These are phyloP conservation scores for Nipponacmea schrenckii DNA, from an alignment of 2,888 invertebrate genomes.

Conservation along the genomic window DNA sequence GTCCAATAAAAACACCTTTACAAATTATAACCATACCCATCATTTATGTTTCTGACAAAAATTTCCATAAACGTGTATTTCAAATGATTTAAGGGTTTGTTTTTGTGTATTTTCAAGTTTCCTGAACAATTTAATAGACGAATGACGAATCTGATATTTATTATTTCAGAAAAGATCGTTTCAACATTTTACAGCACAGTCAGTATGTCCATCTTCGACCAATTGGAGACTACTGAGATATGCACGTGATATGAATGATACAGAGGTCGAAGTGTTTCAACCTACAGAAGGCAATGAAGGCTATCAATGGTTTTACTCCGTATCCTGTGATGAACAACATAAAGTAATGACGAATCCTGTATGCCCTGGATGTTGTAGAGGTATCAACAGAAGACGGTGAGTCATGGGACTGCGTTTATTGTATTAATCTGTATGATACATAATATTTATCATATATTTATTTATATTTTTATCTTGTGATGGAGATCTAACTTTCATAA, in stretches of 20 bases:
- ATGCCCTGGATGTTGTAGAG: conserved; percentile 52
- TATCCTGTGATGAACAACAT: conserved; percentile 42
- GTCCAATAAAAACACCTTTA: too few relatives aligned
- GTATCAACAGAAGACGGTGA: conserved; percentile 49
- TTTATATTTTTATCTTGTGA: too few relatives aligned
- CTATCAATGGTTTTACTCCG: conserved; percentile 60
- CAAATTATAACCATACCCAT: too few relatives aligned
- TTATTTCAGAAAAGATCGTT: conserved; percentile 34
- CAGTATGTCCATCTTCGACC: conserved; percentile 52
- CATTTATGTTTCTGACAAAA: too few relatives aligned
- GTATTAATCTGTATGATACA: too few relatives aligned
- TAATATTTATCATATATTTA: too few relatives aligned
- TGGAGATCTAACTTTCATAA: too few relatives aligned
- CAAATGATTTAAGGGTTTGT: too few relatives aligned
- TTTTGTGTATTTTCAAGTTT: too few relatives aligned
- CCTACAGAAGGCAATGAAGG: conserved; percentile 39
- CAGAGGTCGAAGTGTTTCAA: conserved; percentile 53
- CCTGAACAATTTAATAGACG: too few relatives aligned
- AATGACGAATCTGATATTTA: not conserved
- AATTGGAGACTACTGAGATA: conserved; percentile 47
- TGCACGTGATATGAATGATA: conserved; percentile 58
- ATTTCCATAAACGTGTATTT: too few relatives aligned
- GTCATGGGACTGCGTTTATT: not conserved
- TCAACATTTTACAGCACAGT: conserved; percentile 40
- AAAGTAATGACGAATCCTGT: conserved; percentile 25